Percentiles rank a stretch among this genome's conserved stretches.
Evolutionary conservation across 2,888 invertebrate genomes (phyloP).

Genomic region (Hirtodrosophila alboralis): DNA sequence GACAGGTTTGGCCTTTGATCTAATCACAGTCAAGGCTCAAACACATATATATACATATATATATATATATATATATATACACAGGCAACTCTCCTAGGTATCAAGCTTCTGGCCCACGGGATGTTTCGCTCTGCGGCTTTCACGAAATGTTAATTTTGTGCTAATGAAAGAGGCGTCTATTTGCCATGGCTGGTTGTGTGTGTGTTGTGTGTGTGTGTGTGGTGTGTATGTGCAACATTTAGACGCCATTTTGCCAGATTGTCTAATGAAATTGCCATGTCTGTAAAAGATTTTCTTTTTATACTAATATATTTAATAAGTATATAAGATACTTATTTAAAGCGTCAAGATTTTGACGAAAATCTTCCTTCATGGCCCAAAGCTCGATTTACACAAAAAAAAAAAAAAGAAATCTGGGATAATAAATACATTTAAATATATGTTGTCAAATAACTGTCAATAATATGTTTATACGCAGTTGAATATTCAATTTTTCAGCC

Average conservation of each 20-base stretch:
- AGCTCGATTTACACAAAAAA: too few species aligned
- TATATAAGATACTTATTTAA: conserved; percentile 1
- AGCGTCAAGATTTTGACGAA: conserved; percentile 16
- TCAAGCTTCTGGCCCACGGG: not conserved
- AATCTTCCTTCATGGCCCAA: not conserved
- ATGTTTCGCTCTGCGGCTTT: conserved; percentile 65
- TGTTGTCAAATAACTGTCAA: too few species aligned
- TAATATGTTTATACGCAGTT: too few species aligned
- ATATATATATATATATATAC: conserved; percentile 9
- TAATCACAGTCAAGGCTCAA: conserved; percentile 52
- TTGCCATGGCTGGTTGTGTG: conserved; percentile 23
- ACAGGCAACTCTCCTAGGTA: conserved; percentile 11
- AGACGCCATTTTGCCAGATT: conserved; percentile 60
- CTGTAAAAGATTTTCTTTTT: conserved; percentile 26
- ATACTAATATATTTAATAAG: conserved; percentile 8
- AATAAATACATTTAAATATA: too few species aligned
- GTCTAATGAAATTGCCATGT: conserved; percentile 50
- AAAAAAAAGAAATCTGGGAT: too few species aligned
- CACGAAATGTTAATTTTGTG: conserved; percentile 72
- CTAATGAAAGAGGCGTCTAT: conserved; percentile 63
- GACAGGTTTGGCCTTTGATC: conserved; percentile 61
- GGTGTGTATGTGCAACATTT: conserved; percentile 31
- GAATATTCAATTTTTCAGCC: too few species aligned
- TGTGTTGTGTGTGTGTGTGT: conserved; percentile 1
- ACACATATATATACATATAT: conserved; percentile 18